Conservation (phyloP, 2,797 vertebrate species). For the Rhinatrema bivittatum region DNA sequence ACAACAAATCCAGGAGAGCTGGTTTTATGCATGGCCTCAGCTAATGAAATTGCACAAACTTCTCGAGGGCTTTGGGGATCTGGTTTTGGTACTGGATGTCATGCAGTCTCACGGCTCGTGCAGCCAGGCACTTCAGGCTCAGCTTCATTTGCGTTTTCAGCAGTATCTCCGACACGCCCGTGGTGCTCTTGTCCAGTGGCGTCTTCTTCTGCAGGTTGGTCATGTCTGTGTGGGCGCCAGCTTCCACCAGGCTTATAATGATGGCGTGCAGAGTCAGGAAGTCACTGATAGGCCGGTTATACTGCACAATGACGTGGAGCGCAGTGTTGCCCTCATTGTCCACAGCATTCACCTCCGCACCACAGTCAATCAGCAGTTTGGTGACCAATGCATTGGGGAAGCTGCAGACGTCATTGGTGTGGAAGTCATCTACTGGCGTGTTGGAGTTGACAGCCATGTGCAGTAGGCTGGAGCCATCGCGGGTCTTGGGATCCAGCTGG, state of each 20-base stretch:
- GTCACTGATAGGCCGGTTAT: slow-evolving; percentile 97
- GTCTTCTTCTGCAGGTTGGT: slow-evolving; percentile 97
- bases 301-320: slow-evolving; percentile 91
- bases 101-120: slow-evolving; percentile 83
- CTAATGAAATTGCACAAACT: slow-evolving; percentile 95
- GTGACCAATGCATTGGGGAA: slow-evolving; percentile 90
- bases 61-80: slow-evolving; percentile 92
- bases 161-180: slow-evolving; percentile 93
- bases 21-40: slow-evolving; percentile 17
- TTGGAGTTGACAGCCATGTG: slow-evolving; percentile 89
- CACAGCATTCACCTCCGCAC: slow-evolving; percentile 80
- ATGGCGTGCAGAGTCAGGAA: slow-evolving; percentile 94
- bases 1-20: slow-evolving; percentile 27
- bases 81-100: slow-evolving; percentile 89
- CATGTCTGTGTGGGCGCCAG: slow-evolving; percentile 94
- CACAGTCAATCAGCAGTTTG: slow-evolving; percentile 88
- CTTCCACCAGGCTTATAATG: slow-evolving; percentile 93
- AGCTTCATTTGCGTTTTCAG: slow-evolving; percentile 98
- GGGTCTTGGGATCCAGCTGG: slow-evolving; percentile 81
- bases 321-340: slow-evolving; percentile 90
- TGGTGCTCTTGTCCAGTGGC: slow-evolving; percentile 91
- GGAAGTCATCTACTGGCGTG: slow-evolving; percentile 92
- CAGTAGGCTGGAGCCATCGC: slow-evolving; percentile 79
- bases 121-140: slow-evolving; percentile 97
- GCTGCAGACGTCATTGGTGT: slow-evolving; percentile 95